These are phyloP conservation scores for Cheilosia vernalis DNA, from an alignment of 2,888 invertebrate species.

Conservation along the genomic window DNA sequence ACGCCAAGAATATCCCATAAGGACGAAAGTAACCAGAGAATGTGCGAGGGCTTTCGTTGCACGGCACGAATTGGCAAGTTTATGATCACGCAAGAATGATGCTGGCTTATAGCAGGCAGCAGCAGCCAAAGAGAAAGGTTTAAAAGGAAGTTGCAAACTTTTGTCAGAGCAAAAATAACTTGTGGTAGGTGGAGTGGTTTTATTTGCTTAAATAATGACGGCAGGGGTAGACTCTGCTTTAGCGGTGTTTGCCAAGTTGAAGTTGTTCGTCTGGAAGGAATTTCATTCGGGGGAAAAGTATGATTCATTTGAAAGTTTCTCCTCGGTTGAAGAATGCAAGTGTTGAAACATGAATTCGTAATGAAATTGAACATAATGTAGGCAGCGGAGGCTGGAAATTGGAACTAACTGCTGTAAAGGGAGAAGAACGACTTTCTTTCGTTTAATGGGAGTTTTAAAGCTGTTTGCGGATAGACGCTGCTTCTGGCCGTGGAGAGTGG, in stretches of 20 bases:
- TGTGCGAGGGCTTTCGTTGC: neutral
- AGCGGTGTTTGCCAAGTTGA: constrained; percentile 27
- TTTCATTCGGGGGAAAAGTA: constrained; percentile 27
- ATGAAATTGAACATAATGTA: constrained; percentile 27
- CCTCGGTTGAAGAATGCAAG: constrained; percentile 32
- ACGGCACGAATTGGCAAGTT: constrained; percentile 1
- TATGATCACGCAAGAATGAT: constrained; percentile 8
- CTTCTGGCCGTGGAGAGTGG: neutral
- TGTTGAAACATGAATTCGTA: constrained; percentile 53
- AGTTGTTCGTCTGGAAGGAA: constrained; percentile 35
- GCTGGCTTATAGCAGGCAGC: neutral
- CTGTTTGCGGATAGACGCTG: neutral
- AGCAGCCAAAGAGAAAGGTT: neutral
- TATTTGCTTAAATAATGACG: constrained; percentile 7
- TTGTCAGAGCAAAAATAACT: constrained; percentile 10
- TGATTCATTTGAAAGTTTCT: constrained; percentile 36
- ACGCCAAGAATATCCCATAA: neutral
- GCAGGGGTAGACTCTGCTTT: neutral
- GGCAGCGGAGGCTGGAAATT: neutral
- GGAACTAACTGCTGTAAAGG: neutral
- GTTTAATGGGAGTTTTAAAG: constrained; percentile 19
- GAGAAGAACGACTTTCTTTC: neutral
- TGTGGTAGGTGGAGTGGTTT: neutral
- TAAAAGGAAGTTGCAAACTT: constrained; percentile 20
- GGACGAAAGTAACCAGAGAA: neutral